A percentile compares a stretch with the other conserved stretches of the same genome.
Conservation (phyloP, 2,888 invertebrate species). For the Microchrysa polita region DNA sequence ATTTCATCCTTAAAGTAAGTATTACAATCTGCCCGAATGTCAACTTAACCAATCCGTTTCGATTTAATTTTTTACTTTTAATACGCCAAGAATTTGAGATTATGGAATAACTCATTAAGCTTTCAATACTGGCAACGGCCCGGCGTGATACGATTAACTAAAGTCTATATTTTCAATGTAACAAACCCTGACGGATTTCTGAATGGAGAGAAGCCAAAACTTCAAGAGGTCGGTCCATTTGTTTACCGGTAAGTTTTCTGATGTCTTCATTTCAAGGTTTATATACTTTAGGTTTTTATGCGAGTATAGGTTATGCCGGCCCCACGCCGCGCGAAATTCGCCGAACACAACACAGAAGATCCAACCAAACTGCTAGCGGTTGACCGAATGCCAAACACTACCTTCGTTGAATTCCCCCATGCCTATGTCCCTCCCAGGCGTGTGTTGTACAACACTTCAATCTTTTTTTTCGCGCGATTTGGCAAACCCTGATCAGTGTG, state of each 20-base stretch:
- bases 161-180: constrained; percentile 89
- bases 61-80: not conserved
- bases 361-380: too few species aligned
- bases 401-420: too few species aligned
- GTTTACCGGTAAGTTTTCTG: constrained; percentile 79
- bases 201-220: constrained; percentile 79
- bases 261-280: too few species aligned
- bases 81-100: constrained; percentile 75
- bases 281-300: too few species aligned
- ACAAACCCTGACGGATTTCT: constrained; percentile 86
- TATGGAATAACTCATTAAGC: constrained; percentile 85
- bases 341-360: too few species aligned
- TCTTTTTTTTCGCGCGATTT: too few species aligned
- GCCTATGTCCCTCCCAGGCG: too few species aligned
- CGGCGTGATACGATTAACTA: constrained; percentile 82
- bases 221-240: constrained; percentile 86
- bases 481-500: too few species aligned
- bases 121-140: constrained; percentile 92
- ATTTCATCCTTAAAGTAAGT: constrained; percentile 83
- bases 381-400: too few species aligned
- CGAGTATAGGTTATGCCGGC: too few species aligned
- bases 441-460: too few species aligned
- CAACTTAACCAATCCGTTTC: not conserved
- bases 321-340: too few species aligned
- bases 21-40: not conserved